Percentiles rank a stretch among this genome's conserved stretches.
Conservation (phyloP, 53 echinoderm and acorn worm genomes). For the Antedon mediterranea region DNA sequence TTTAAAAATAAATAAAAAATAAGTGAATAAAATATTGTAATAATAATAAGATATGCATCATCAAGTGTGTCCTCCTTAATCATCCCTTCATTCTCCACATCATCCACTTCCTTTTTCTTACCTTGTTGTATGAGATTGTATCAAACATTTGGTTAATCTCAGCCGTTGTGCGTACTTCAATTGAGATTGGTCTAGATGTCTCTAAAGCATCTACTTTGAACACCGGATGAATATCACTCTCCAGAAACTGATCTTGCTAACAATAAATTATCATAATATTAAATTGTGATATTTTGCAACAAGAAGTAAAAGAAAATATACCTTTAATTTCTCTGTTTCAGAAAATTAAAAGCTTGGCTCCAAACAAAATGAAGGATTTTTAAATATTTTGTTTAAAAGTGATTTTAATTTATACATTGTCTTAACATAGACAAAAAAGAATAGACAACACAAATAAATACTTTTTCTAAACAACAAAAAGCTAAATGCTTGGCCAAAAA, state of each 20-base stretch:
- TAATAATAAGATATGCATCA: not conserved
- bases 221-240: constrained; percentile 36
- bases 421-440: too few relatives aligned
- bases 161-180: constrained; percentile 44
- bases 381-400: too few relatives aligned
- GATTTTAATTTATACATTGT: too few relatives aligned
- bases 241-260: constrained; percentile 73
- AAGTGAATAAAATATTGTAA: too few relatives aligned
- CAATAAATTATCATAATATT: not conserved
- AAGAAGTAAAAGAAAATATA: not conserved
- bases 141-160: constrained; percentile 88
- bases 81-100: too few relatives aligned
- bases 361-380: too few relatives aligned
- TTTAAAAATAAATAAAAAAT: too few relatives aligned
- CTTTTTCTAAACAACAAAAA: too few relatives aligned
- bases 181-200: constrained; percentile 69
- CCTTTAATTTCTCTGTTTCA: not conserved
- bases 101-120: constrained; percentile 2
- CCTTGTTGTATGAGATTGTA: constrained; percentile 74
- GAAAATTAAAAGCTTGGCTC: too few relatives aligned
- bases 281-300: not conserved
- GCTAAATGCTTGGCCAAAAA: too few relatives aligned
- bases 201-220: constrained; percentile 44
- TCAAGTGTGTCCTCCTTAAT: too few relatives aligned
- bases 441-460: too few relatives aligned